These are phyloP conservation scores for Chloroceryle aenea DNA, from an alignment of 2,113 vertebrate genomes.

Conservation along the genomic window DNA sequence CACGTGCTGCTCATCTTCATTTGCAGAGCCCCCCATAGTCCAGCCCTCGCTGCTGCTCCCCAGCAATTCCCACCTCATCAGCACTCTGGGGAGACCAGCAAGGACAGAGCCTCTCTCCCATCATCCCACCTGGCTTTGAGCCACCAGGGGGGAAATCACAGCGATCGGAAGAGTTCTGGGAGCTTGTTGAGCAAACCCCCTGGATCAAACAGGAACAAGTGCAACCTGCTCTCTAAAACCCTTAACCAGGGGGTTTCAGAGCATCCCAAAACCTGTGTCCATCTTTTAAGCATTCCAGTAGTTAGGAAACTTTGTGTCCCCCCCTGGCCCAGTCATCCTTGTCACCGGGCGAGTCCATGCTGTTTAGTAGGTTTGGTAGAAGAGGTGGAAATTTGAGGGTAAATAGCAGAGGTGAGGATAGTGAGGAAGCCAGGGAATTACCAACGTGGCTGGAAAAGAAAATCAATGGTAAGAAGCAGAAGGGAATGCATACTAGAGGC, in stretches of 20 bases:
- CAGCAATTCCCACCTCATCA: neutral
- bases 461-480: conserved; percentile 18
- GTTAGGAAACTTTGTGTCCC: neutral
- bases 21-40: neutral
- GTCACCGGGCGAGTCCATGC: neutral
- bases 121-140: neutral
- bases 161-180: neutral
- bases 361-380: neutral
- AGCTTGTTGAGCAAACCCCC: neutral
- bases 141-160: neutral
- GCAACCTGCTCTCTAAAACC: neutral
- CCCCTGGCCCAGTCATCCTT: neutral
- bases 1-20: neutral
- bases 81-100: neutral
- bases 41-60: neutral
- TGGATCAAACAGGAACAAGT: neutral
- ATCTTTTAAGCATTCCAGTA: neutral
- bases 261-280: neutral
- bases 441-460: neutral
- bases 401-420: neutral
- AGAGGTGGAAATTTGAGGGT: neutral
- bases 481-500: neutral
- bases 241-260: neutral
- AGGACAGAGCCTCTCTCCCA: neutral
- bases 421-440: neutral